phyloP scores from a whole-genome alignment of 2,797 vertebrate genomes.

The Thaleichthys pacificus region DNA sequence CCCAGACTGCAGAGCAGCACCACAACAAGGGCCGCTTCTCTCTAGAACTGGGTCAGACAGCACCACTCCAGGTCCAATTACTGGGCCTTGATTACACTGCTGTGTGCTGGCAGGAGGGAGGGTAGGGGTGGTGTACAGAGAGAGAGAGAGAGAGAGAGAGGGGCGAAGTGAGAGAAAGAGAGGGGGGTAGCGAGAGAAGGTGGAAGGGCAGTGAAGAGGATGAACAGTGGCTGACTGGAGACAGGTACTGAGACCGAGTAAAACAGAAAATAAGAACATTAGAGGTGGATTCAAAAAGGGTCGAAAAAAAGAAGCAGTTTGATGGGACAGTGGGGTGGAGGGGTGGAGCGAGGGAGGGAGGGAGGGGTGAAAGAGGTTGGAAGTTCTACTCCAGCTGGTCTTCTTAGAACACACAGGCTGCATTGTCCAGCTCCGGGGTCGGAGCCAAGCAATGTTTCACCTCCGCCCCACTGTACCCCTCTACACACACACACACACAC shows the following conservation, averaged over 20 bases:
- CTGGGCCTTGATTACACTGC: slow-evolving; percentile 35
- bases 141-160: background rate
- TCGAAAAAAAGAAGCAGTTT: background rate
- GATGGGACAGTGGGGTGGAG: slow-evolving; percentile 12
- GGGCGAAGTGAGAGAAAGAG: background rate
- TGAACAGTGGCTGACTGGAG: background rate
- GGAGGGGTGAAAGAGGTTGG: slow-evolving; percentile 19
- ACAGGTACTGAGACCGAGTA: background rate
- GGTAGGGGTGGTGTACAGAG: background rate
- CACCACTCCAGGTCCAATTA: slow-evolving; percentile 28
- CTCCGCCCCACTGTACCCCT: slow-evolving; percentile 38
- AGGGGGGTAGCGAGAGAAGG: background rate
- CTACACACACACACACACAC: slow-evolving; percentile 29
- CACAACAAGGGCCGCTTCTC: no score
- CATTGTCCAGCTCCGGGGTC: slow-evolving; percentile 52
- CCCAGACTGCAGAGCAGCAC: no score
- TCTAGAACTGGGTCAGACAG: background rate
- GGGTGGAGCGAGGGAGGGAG: background rate
- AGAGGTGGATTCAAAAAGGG: slow-evolving; percentile 34
- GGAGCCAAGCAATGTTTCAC: slow-evolving; percentile 48
- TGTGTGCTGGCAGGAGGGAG: slow-evolving; percentile 19
- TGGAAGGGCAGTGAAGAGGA: no score
- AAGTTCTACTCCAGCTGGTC: slow-evolving; percentile 59
- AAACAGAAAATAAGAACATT: background rate
- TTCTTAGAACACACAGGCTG: slow-evolving; percentile 55